Base-by-base conservation (phyloP, 1,140 invertebrate species). In the Pararge aegeria region DNA sequence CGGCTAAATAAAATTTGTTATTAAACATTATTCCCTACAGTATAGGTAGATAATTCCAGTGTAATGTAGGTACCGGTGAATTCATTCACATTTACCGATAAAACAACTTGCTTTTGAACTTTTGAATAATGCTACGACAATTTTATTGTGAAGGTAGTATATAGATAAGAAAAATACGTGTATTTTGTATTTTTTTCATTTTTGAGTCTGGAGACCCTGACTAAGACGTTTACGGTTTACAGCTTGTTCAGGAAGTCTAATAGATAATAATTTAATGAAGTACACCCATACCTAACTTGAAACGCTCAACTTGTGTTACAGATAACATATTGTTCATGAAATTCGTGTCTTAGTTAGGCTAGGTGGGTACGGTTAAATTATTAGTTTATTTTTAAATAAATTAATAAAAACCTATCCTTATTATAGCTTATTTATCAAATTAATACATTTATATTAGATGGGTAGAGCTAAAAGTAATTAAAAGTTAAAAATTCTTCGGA, bases 191-290 rank as follows among this genome's bases (percentile, higher is more conserved):
- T 49, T 49, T 29, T 16, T 20, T 20, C 4, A 20, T 49, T 49
- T 29, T 49, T 46, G 1, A 27, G 21, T 15, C 24, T 27, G 46
- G 46, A 5, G 15, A 49, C 20, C 5, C 12, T 12, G 44, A 2
- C 19, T n/a, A 46, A 46, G 18, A 20, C 42, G 2, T 12, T 5
- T 5, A 20, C 18, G 16, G 20, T 51, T 55, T 15, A 62, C 57
- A 60, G 40, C 59, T 21, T 38, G 52, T 61, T 53, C 51, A 62
- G 60, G 60, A 62, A 62, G 38, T 55, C 29, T 34, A 7, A 10
- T 50, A 53, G 55, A 64, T 64, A 64, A 44, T 56, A 51, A 57
- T n/a, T 18, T 53, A 50, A 61, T 55, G 30, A 51, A 62, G 24
- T 62, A 50, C 59, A 34, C 20, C 30, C 58, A 61, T 40, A 53